Conservation (phyloP, 2,113 vertebrate genomes). For the Melanocharis versteri region DNA sequence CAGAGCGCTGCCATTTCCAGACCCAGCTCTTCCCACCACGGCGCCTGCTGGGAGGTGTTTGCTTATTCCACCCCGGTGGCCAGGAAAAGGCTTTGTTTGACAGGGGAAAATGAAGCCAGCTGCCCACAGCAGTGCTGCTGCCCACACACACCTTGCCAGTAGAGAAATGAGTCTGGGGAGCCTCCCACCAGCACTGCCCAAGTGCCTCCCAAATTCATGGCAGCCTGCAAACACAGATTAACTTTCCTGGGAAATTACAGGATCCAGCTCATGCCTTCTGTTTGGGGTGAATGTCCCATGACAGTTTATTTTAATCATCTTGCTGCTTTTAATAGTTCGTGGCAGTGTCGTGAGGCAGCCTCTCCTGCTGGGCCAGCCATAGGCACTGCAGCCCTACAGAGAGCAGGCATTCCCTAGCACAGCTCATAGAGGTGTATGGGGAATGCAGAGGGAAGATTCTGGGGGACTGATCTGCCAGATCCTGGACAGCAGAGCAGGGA, state of each 20-base stretch:
- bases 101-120: rapidly evolving
- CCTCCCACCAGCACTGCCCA: background rate
- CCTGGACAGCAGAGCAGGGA: background rate
- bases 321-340: background rate
- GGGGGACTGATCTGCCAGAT: background rate
- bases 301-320: constrained; percentile 8
- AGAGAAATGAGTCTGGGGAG: background rate
- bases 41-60: background rate
- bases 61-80: background rate
- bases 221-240: background rate
- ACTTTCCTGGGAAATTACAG: background rate
- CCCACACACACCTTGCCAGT: background rate
- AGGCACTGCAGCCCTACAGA: rapidly evolving
- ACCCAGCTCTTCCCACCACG: rapidly evolving
- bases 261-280: background rate
- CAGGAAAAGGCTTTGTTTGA: background rate
- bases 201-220: background rate
- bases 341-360: background rate
- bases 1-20: background rate
- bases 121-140: background rate
- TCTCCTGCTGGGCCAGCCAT: background rate
- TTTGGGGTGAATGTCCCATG: background rate
- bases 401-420: background rate
- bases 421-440: background rate
- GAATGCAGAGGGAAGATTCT: background rate